Evolutionary conservation across 2,888 invertebrate genomes (phyloP), one percentile per base, ranked within the genome.

Genomic region (Lacanobia wlatinum): DNA sequence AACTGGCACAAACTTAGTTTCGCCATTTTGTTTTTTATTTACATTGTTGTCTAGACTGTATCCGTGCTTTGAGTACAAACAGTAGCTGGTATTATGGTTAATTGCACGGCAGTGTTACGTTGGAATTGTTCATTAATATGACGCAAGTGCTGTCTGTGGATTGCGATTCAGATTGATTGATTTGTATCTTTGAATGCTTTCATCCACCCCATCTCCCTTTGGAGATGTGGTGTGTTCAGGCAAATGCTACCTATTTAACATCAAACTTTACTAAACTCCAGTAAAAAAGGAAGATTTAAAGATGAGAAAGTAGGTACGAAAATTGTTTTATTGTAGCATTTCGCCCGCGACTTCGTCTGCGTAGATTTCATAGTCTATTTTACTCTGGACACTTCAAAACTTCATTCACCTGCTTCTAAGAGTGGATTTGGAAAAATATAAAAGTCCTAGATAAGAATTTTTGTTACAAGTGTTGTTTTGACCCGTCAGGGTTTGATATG

Each of bases 31-130:
- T 77, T 58, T 74, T 70, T 74, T 61, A 52, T 65, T 80, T 21
- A 75, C 46, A 48, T 76, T 76, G 66, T 80, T 76, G 76, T 79
- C 62, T 73, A 48, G 56, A 43, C 28, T 52, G 21, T 62, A 74
- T 80, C 48, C 80, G 60, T 61, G 40, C n/a, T 80, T 65, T 74
- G 55, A 55, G 40, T 21, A 4, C 9, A 28, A 73, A 12, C 12
- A 16, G 28, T 50, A n/a, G 46, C n/a, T 21, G 50, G 18, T 70
- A 14, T 40, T 43, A 50, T 9, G 43, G 23, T 48, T 71, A 60
- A 70, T 71, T 59, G 38, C 23, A 58, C 10, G 46, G 48, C 55
- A 59, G 43, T 58, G 38, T 28, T 12, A n/a, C 8, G 3, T 50
- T 12, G 52, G 40, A 5, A 16, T 48, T 46, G 65, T 43, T 12